These are phyloP conservation scores for Lucilia cuprina DNA, from an alignment of 1,140 invertebrate genomes.

Conservation along the genomic window DNA sequence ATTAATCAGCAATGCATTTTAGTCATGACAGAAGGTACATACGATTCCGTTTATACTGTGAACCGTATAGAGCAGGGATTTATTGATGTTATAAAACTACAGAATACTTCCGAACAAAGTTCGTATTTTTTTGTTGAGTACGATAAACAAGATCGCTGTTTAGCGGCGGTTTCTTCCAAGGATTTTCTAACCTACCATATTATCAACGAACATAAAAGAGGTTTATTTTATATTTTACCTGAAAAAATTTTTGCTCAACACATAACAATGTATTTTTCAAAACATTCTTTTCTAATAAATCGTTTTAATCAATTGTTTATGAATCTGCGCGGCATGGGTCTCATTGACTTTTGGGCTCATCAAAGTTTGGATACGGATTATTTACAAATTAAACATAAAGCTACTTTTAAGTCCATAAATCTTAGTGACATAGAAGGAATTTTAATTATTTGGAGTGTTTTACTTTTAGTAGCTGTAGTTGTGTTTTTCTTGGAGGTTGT, in stretches of 20 bases:
- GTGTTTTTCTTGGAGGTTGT: background rate
- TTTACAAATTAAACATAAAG: background rate
- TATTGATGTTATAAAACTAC: constrained; percentile 24
- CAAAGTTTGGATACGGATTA: constrained; percentile 1
- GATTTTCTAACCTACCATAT: constrained; percentile 37
- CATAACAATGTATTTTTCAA: constrained; percentile 39
- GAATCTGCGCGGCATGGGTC: constrained; percentile 35
- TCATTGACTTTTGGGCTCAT: constrained; percentile 37
- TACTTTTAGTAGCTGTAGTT: background rate
- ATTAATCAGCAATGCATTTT: constrained; percentile 10
- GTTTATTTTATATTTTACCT: constrained; percentile 31
- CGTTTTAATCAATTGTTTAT: constrained; percentile 38
- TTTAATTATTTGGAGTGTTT: background rate
- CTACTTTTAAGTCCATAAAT: background rate
- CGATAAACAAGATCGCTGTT: background rate
- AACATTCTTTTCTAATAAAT: constrained; percentile 36
- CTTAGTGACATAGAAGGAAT: background rate
- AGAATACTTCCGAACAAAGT: constrained; percentile 29
- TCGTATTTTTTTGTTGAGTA: constrained; percentile 12
- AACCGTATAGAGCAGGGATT: background rate
- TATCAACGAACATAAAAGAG: background rate
- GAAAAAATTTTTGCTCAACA: constrained; percentile 39
- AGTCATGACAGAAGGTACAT: constrained; percentile 20
- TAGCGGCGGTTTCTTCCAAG: constrained; percentile 24
- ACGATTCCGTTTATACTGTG: background rate